These are phyloP conservation scores for Dyspetes luteomarginatus DNA, from an alignment of 2,888 invertebrate species.

Conservation along the genomic window DNA sequence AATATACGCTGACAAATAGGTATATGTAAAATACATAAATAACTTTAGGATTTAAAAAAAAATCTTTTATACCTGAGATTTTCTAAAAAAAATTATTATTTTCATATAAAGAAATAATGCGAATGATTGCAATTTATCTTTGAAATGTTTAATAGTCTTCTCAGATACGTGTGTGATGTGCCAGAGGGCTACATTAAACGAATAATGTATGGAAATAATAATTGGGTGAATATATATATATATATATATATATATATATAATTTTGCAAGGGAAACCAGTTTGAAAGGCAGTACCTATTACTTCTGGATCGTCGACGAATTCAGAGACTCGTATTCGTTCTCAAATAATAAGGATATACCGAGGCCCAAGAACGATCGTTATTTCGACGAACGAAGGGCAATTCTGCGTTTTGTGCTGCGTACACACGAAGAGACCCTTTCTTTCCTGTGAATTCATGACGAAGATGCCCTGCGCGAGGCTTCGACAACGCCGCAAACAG, in stretches of 20 bases:
- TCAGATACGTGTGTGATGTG: no score
- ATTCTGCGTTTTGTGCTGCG: slow-evolving; percentile 48
- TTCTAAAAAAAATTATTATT: not conserved
- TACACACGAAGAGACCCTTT: slow-evolving; percentile 13
- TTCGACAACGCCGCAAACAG: slow-evolving; percentile 33
- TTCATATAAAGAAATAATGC: not conserved
- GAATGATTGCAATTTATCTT: no score
- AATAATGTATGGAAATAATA: no score
- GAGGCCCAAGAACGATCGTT: slow-evolving; percentile 54
- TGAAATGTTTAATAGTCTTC: no score
- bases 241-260: not conserved
- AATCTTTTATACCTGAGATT: not conserved
- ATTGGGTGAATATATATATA: not conserved
- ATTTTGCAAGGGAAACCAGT: slow-evolving; percentile 22
- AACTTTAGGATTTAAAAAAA: not conserved
- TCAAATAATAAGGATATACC: slow-evolving; percentile 42
- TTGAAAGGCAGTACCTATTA: slow-evolving; percentile 26
- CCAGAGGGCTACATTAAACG: no score
- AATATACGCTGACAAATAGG: not conserved
- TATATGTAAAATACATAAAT: not conserved
- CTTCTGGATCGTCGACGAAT: slow-evolving; percentile 24
- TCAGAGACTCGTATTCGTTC: slow-evolving; percentile 13
- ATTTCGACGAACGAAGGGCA: slow-evolving; percentile 65
- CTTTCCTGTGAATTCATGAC: slow-evolving; percentile 49
- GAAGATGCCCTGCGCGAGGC: slow-evolving; percentile 11